Evolutionary conservation across 53 echinoderm and acorn worm genomes (phyloP).

Genomic region (Patiria pectinifera): DNA sequence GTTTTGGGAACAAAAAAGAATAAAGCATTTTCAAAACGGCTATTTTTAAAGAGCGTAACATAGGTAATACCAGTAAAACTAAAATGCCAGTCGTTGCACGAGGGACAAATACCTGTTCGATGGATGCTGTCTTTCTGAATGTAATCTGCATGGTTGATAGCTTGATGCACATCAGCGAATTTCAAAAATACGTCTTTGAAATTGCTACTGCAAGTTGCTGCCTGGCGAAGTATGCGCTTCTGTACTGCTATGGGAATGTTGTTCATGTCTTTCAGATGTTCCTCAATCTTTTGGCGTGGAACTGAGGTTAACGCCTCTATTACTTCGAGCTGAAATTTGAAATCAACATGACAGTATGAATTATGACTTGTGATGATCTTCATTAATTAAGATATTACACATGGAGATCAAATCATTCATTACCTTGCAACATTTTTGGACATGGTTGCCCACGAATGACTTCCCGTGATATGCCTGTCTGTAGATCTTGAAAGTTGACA

Average conservation of each 20-base stretch:
- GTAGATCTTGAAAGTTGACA: not conserved
- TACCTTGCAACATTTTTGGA: slow-evolving; percentile 59
- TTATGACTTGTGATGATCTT: not conserved
- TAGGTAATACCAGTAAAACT: not conserved
- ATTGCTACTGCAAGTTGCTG: not conserved
- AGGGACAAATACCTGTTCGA: slow-evolving; percentile 8
- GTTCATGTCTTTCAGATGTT: not conserved
- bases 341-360: not conserved
- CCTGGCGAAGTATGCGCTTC: not conserved
- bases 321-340: slow-evolving; percentile 3
- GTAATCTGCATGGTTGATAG: not conserved
- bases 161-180: slow-evolving; percentile 33
- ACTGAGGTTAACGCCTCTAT: slow-evolving; percentile 32
- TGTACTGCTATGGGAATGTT: slow-evolving; percentile 13
- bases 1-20: not conserved
- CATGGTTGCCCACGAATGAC: slow-evolving; percentile 52
- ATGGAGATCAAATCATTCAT: not conserved
- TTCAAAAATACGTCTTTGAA: slow-evolving; percentile 36
- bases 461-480: slow-evolving; percentile 55
- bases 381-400: not conserved
- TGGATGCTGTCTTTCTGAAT: not conserved
- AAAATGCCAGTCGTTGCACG: not conserved
- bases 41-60: not conserved
- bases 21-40: not conserved
- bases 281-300: slow-evolving; percentile 30